Evolutionary conservation across 1,140 invertebrate species (phyloP).

Genomic region (Thereuonema tuberculata): DNA sequence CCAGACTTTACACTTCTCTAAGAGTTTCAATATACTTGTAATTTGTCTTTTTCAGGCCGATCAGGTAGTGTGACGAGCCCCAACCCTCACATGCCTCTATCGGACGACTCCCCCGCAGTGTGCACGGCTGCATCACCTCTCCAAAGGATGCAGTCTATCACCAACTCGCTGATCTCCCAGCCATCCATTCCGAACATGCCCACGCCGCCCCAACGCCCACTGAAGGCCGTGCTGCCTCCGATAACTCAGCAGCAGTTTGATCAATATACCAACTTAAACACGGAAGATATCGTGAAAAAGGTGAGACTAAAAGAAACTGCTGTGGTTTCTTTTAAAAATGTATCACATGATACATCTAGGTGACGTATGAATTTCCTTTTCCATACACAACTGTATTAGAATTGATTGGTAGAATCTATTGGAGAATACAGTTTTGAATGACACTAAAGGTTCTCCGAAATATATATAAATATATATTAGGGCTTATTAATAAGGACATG

Average conservation of each 20-base stretch:
- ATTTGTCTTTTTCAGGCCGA: not conserved
- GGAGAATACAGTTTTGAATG: too few relatives aligned
- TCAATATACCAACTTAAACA: slow-evolving; percentile 94
- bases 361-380: too few relatives aligned
- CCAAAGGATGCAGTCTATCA: slow-evolving; percentile 94
- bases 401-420: too few relatives aligned
- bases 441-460: too few relatives aligned
- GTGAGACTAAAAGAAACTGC: slow-evolving; percentile 38
- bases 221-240: slow-evolving; percentile 89
- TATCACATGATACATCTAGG: too few relatives aligned
- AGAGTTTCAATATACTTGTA: not conserved
- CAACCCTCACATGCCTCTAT: not conserved
- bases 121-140: slow-evolving; percentile 66
- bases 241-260: slow-evolving; percentile 99
- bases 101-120: slow-evolving; percentile 28
- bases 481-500: too few relatives aligned
- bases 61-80: not conserved
- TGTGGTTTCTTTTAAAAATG: not conserved
- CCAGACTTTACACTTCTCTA: not conserved
- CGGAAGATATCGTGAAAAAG: slow-evolving; percentile 93
- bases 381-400: too few relatives aligned
- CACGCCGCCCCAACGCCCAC: slow-evolving; percentile 61
- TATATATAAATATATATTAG: too few relatives aligned
- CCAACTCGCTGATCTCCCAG: slow-evolving; percentile 88
- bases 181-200: slow-evolving; percentile 55